Base-by-base conservation (phyloP, 2,888 invertebrate genomes). In the Malacosoma neustria region DNA sequence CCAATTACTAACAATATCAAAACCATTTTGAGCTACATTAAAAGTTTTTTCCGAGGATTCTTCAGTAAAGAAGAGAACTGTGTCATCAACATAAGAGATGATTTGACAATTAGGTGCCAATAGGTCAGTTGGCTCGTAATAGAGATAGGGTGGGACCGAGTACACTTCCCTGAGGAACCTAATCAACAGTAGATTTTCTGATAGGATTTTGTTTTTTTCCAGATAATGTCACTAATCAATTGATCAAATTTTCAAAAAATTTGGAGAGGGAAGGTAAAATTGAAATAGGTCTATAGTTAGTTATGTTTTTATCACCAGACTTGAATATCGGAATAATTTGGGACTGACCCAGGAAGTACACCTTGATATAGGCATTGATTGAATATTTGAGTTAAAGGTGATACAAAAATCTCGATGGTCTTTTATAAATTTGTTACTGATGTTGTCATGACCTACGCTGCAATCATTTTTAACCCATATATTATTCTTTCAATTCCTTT, bases 141-240 rank as follows among this genome's bases (percentile, higher is more conserved):
- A 37, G 33, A 14, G 33, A 39, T 1, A 34, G n/a, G n/a, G n/a
- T n/a, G n/a, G n/a, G n/a, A n/a, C n/a, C n/a, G n/a, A n/a, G n/a
- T n/a, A n/a, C n/a, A 14, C 3, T 29, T 14, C 41, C 41, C 14
- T 41, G 41, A 1, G 41, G 41, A 3, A 38, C 29, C 36, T 15
- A 32, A 36, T 33, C 1, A 32, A 32, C n/a, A 32, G 33, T 22
- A 33, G 36, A 22, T 15, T 11, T 11, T 6, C 3, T 11, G 34
- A 34, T 11, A 34, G 11, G 11, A 34, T 11, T n/a, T 15, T 34
- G 13, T 29, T 29, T 13, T n/a, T 22, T 4, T 15, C 22, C 11
- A 29, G 4, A 22, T 29, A 36, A n/a, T 11, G 13, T 3, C 31
- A 11, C 32, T 36, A 11, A n/a, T n/a, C 11, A 22, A 14, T 31